Percentiles rank a stretch among this genome's conserved stretches.
Evolutionary conservation across 2,888 invertebrate genomes (phyloP).

Genomic region (Cyrtodaria siliqua): DNA sequence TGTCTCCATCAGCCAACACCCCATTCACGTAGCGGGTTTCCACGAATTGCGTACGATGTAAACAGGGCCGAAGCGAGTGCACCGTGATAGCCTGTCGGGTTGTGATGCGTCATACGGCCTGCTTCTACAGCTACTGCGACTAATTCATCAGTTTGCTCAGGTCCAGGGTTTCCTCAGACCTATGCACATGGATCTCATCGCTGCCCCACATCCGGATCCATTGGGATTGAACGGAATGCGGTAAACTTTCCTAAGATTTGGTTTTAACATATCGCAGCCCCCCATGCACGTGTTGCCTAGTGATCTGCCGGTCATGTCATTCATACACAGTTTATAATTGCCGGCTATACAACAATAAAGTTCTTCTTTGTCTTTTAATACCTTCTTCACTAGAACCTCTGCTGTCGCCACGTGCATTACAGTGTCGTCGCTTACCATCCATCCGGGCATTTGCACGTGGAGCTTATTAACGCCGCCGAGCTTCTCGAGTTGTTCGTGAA

Average conservation of each 20-base stretch:
- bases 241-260: constrained; percentile 46
- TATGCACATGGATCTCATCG: constrained; percentile 85
- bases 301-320: constrained; percentile 76
- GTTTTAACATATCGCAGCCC: constrained; percentile 40
- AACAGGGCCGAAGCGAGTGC: constrained; percentile 83
- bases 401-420: no score
- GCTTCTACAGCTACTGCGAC: constrained; percentile 82
- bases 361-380: constrained; percentile 39
- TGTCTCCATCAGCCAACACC: constrained; percentile 75
- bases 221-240: constrained; percentile 69
- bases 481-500: constrained; percentile 76
- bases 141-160: constrained; percentile 77
- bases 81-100: constrained; percentile 84
- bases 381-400: constrained; percentile 18
- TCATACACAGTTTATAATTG: no score
- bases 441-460: constrained; percentile 66
- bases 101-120: constrained; percentile 85
- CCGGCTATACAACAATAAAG: constrained; percentile 61
- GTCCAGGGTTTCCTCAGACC: constrained; percentile 81
- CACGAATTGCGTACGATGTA: constrained; percentile 81
- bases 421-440: constrained; percentile 85
- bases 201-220: constrained; percentile 85
- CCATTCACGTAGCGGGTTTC: constrained; percentile 79
- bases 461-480: constrained; percentile 80
- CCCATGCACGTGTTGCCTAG: constrained; percentile 53